phyloP scores from a whole-genome alignment of 2,888 invertebrate genomes.

The Drosophila phalerata region DNA sequence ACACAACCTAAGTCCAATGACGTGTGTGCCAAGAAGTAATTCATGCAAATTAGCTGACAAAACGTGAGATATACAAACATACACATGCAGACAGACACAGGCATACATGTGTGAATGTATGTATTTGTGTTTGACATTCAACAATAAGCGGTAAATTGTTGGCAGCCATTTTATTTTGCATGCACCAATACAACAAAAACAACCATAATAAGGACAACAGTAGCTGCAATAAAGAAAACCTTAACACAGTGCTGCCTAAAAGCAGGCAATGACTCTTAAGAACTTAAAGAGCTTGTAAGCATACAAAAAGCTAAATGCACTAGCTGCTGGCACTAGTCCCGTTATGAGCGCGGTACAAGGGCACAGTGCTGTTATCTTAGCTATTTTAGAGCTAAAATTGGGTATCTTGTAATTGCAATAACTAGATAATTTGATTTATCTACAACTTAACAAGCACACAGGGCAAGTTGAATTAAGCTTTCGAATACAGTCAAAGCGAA shows the following conservation, averaged over 20 bases:
- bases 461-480: no score
- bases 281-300: slow-evolving; percentile 28
- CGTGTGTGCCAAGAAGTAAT: slow-evolving; percentile 31
- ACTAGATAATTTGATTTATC: no score
- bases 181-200: slow-evolving; percentile 17
- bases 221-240: slow-evolving; percentile 20
- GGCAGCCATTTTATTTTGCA: slow-evolving; percentile 49
- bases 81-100: background rate
- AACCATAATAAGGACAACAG: background rate
- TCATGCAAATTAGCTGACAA: slow-evolving; percentile 62
- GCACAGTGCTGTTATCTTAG: background rate
- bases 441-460: no score
- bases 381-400: background rate
- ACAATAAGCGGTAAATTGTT: slow-evolving; percentile 50
- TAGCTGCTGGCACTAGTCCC: slow-evolving; percentile 13
- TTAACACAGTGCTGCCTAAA: slow-evolving; percentile 58
- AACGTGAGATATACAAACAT: no score
- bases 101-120: background rate
- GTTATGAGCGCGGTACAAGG: slow-evolving; percentile 6
- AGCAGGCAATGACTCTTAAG: slow-evolving; percentile 42
- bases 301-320: slow-evolving; percentile 41
- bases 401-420: no score
- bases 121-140: slow-evolving; percentile 18
- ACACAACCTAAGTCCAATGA: background rate
- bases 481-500: no score